Percentiles rank a stretch among this genome's conserved stretches.
Evolutionary conservation across 2,113 vertebrate species (phyloP).

Genomic region (Ptyas mucosa): DNA sequence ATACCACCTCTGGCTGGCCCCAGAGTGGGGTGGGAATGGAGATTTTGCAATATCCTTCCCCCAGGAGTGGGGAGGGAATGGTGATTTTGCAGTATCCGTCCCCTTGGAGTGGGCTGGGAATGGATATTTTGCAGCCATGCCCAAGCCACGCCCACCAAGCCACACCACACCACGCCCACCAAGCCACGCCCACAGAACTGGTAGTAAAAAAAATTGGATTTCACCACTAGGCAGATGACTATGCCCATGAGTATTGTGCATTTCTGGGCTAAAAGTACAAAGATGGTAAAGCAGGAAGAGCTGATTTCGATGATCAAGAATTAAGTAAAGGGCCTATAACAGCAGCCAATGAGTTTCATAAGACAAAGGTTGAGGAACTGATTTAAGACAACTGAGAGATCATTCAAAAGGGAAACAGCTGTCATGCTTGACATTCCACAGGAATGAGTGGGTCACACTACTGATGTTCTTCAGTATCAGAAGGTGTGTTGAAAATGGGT

Average conservation of each 20-base stretch:
- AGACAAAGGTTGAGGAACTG: not conserved
- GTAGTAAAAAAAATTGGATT: too few relatives aligned
- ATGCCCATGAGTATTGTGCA: not conserved
- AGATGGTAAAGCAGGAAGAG: not conserved
- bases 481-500: not conserved
- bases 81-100: too few relatives aligned
- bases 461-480: not conserved
- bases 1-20: too few relatives aligned
- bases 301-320: not conserved
- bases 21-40: too few relatives aligned
- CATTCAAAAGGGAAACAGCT: not conserved
- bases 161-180: too few relatives aligned
- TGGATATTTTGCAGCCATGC: too few relatives aligned
- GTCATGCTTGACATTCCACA: not conserved
- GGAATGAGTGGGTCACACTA: not conserved
- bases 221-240: not conserved
- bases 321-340: not conserved
- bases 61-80: too few relatives aligned
- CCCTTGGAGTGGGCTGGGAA: too few relatives aligned
- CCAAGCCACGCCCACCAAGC: too few relatives aligned
- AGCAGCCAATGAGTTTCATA: not conserved
- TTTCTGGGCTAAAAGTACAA: not conserved
- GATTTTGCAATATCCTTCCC: too few relatives aligned
- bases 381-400: not conserved
- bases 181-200: too few relatives aligned